Base-by-base conservation (phyloP, 1,140 invertebrate species). In the Dendrolimus kikuchii region DNA sequence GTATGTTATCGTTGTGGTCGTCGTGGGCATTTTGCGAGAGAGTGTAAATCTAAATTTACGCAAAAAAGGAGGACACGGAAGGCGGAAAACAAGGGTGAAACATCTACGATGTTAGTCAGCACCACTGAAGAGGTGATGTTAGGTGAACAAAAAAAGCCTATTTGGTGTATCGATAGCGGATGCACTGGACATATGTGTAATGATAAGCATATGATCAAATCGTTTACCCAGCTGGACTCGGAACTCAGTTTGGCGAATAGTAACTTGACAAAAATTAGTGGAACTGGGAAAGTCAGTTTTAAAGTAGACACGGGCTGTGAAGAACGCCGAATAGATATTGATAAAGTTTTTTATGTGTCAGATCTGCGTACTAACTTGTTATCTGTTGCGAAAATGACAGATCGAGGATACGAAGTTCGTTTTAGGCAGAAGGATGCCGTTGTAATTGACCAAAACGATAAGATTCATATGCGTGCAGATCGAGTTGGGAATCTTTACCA, bases 1-100 rank as follows among this genome's bases (percentile, higher is more conserved):
- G 56, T 57, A 46, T 67, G 61, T 46, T 61, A 55, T 59, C 58
- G 56, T 50, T 67, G 61, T 55, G 61, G 58, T 50, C 58, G 58
- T 44, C 57, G 64, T 42, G 59, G 59, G 39, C 61, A 67, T 56
- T 7, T 60, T 41, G 58, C 58, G n/a, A 60, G 56, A 64, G 55
- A 66, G 36, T 66, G 58, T 44, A 63, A 43, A 41, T 38, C 45
- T 36, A 66, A 63, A 40, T 46, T 41, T 54, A 66, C 60, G 9
- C 2, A 38, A 47, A 60, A 55, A 38, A 55, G 59, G 5, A 66
- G 55, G 5, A 51, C 53, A 46, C 42, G 58, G 44, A 51, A 62
- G 50, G 44, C 39, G 51, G 53, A 59, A 59, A 45, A 44, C 6
- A 47, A 40, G 55, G 10, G 4, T 43, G 36, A 40, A 39, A 46